Conservation (phyloP, 2,797 vertebrate species). For the Erpetoichthys calabaricus region DNA sequence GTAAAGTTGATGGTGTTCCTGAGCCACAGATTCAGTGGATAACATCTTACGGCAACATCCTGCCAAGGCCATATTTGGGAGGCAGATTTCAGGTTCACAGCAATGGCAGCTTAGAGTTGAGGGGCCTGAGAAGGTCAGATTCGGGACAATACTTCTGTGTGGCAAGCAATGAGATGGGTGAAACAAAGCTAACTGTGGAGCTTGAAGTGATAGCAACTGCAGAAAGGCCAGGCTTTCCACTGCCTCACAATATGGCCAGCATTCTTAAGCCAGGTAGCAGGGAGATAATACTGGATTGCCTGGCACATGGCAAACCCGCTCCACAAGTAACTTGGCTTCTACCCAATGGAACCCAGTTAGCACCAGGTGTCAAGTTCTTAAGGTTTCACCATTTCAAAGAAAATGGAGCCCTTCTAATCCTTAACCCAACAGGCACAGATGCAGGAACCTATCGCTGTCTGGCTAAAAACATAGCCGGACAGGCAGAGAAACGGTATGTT, state of each 20-base stretch:
- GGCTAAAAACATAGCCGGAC: slow-evolving; percentile 56
- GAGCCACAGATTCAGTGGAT: slow-evolving; percentile 49
- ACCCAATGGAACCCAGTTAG: slow-evolving; percentile 47
- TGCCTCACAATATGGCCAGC: slow-evolving; percentile 55
- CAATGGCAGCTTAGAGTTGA: slow-evolving; percentile 54
- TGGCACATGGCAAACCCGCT: slow-evolving; percentile 49
- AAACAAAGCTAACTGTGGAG: slow-evolving; percentile 44
- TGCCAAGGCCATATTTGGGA: slow-evolving; percentile 44
- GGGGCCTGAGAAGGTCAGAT: slow-evolving; percentile 54
- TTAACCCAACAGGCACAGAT: slow-evolving; percentile 31
- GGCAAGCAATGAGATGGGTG: slow-evolving; percentile 48
- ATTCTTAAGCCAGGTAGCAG: slow-evolving; percentile 41
- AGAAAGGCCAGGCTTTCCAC: slow-evolving; percentile 56
- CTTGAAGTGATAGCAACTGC: slow-evolving; percentile 51
- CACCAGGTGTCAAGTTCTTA: slow-evolving; percentile 39
- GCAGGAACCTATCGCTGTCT: slow-evolving; percentile 59
- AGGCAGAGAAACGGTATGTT: slow-evolving; percentile 54
- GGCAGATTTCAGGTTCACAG: slow-evolving; percentile 56
- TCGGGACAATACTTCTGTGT: slow-evolving; percentile 48
- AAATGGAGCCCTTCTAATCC: slow-evolving; percentile 49
- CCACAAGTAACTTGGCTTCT: slow-evolving; percentile 56
- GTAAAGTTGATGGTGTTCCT: slow-evolving; percentile 50
- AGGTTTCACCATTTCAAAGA: slow-evolving; percentile 42
- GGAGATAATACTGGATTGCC: slow-evolving; percentile 40
- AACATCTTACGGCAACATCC: slow-evolving; percentile 41